Evolutionary conservation across 2,797 vertebrate genomes (phyloP), one percentile per base, ranked within the genome.

Genomic region (Gadopsis marmoratus): DNA sequence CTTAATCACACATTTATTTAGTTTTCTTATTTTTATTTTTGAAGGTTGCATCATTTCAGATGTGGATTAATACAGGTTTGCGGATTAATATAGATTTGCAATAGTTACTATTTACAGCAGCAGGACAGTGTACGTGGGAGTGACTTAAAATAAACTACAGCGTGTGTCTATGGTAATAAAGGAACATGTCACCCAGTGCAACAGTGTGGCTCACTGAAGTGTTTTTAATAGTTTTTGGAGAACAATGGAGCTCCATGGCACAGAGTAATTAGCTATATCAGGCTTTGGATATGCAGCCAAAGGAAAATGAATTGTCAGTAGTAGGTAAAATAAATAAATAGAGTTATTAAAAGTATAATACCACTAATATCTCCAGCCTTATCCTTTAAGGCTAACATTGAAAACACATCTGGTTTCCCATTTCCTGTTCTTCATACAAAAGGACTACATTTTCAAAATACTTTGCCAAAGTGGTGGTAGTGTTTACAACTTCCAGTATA

Each of bases 131-230:
- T 47, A 29, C n/a, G 48, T 31, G 17, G n/a, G 54, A 53, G 12
- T 35, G 21, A 65, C 31, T 65, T 21, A 59, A 35, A 75, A 60
- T 7, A n/a, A 62, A 63, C 35, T 26, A 56, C 41, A 37, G 26
- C 5, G 14, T 43, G 19, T 31, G 43, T 14, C 26, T 7, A 31
- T 23, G 31, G 17, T n/a, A 41, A 55, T 11, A 14, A 56, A 21
- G n/a, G 26, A 35, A 50, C 12, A 43, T 4, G 13, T n/a, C n/a
- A 19, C 2, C 3, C 31, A 37, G 54, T 23, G 14, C 6, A 58
- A 59, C n/a, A 8, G 47, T 35, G 8, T 51, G 53, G 43, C n/a
- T n/a, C 13, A 5, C 23, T 73, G 1, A 63, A 48, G 61, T 23
- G 17, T 29, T 63, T 51, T 29, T 7, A 43, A 63, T 0, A 31